Percentiles rank a stretch among this genome's conserved stretches.
Conservation (phyloP, 2,888 invertebrate genomes). For the Odontocolon sp. region DNA sequence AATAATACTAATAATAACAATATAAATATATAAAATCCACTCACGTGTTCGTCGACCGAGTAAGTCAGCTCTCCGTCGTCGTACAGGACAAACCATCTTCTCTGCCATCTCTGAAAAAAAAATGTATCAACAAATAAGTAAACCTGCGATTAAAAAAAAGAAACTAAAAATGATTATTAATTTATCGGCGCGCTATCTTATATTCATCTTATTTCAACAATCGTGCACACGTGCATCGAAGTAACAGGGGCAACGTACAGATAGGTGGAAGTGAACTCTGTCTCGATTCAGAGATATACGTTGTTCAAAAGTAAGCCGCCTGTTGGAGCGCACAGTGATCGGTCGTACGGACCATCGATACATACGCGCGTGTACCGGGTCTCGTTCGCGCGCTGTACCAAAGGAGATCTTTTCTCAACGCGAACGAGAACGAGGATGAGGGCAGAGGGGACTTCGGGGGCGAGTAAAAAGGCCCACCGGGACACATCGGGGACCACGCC, state of each 20-base stretch:
- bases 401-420: slow-evolving; percentile 43
- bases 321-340: slow-evolving; percentile 21
- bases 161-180: neutral
- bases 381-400: slow-evolving; percentile 33
- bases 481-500: neutral
- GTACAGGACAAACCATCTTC: slow-evolving; percentile 98
- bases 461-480: slow-evolving; percentile 1
- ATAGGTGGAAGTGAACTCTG: slow-evolving; percentile 4
- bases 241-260: slow-evolving; percentile 1
- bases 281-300: neutral
- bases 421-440: slow-evolving; percentile 13
- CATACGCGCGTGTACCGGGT: slow-evolving; percentile 56
- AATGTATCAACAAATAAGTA: neutral
- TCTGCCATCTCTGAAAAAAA: slow-evolving; percentile 94
- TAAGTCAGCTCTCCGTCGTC: slow-evolving; percentile 99
- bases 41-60: slow-evolving; percentile 98
- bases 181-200: too few species aligned
- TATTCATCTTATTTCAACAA: too few species aligned
- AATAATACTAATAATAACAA: neutral
- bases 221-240: neutral
- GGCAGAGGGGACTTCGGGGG: neutral
- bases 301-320: slow-evolving; percentile 30
- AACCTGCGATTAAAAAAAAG: slow-evolving; percentile 69
- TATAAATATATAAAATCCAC: slow-evolving; percentile 81
- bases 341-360: slow-evolving; percentile 58